Conservation (phyloP, 2,113 vertebrate species). For the Mixornis gularis region DNA sequence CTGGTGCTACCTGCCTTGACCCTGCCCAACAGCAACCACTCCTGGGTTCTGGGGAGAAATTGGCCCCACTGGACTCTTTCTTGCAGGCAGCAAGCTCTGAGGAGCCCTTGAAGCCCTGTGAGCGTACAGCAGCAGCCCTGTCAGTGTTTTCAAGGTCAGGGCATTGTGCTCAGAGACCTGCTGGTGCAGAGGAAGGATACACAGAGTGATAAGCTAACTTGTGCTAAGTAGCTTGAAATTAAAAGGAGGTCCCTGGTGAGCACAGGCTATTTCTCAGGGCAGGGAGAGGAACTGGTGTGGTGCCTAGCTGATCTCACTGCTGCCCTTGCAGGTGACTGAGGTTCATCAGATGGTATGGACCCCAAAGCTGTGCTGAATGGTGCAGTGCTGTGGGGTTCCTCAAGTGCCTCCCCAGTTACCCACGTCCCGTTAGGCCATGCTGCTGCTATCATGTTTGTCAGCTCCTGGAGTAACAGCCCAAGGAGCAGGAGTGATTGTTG, state of each 20-base stretch:
- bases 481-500: background rate
- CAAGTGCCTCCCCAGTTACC: background rate
- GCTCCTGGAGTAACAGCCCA: background rate
- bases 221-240: background rate
- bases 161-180: accelerated
- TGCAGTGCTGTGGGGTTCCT: accelerated
- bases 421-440: accelerated
- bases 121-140: background rate
- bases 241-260: background rate
- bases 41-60: too few species aligned
- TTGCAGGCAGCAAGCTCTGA: background rate
- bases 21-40: too few species aligned
- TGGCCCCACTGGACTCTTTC: accelerated
- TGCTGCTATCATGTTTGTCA: accelerated
- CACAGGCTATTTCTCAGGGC: background rate
- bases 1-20: accelerated
- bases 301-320: background rate
- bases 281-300: background rate
- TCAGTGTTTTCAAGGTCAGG: background rate
- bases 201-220: background rate
- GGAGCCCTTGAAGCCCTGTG: background rate
- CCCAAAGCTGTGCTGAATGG: accelerated
- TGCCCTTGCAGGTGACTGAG: background rate
- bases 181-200: accelerated
- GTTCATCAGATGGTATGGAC: accelerated